Evolutionary conservation across 2,888 invertebrate species (phyloP), one percentile per base, ranked within the genome.

Genomic region (Sarcophaga carnaria): DNA sequence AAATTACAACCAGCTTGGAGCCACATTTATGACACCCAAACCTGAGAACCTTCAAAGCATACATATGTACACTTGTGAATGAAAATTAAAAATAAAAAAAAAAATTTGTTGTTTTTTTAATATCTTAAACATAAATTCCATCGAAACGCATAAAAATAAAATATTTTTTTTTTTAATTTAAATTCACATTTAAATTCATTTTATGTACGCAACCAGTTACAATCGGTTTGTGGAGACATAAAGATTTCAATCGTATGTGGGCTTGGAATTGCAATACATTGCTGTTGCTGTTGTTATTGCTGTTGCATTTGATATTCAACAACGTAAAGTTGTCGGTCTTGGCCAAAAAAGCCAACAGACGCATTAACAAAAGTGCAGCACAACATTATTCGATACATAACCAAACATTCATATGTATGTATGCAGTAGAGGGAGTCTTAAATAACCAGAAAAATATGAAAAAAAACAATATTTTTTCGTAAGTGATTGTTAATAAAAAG

Each of bases 241-340:
- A n/a, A 85, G 78, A 77, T 81, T 63, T 60, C 63, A 74, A 63
- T 70, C 59, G 64, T 60, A 83, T 80, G 84, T 76, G 84, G 84
- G 80, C 70, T 71, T 80, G 17, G 54, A 54, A 14, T 54, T 54
- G 54, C 54, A 54, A 54, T 54, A 17, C 17, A 17, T 54, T 54
- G 54, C 17, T 14, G 54, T 54, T 54, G 54, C 17, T 54, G 54
- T 49, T 49, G 49, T 3, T 14, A 8, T 54, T 54, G 54, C 8
- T 4, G 54, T 54, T 54, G 54, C 17, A 14, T 12, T 54, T 54
- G 54, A 17, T 17, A 10, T 54, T 54, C 17, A 14, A 49, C 12
- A 14, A 17, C 54, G 54, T 54, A 17, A 54, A 54, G 54, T 54
- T 54, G 54, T 17, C 54, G 54, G 54, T 54, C 17, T 12, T 54